These are phyloP conservation scores for Arremon aurantiirostris DNA, from an alignment of 2,797 vertebrate genomes.

Conservation along the genomic window DNA sequence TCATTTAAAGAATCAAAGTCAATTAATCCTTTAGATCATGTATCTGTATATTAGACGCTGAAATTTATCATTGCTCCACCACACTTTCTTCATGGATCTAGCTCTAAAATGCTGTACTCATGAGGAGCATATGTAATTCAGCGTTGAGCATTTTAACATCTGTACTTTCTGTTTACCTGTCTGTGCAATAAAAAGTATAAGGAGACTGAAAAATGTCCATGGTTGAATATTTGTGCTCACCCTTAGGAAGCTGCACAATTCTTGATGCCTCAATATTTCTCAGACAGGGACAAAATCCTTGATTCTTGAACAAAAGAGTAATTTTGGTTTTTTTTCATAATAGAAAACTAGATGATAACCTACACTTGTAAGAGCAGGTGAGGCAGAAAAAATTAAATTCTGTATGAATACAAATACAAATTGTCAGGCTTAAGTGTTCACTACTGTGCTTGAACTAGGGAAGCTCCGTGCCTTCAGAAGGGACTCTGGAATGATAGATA, in stretches of 20 bases:
- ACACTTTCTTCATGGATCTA: neutral
- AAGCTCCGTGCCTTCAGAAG: conserved; percentile 33
- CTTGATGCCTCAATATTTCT: conserved; percentile 30
- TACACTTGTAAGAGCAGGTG: conserved; percentile 39
- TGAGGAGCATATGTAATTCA: neutral
- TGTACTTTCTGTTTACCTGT: neutral
- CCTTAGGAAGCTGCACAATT: neutral
- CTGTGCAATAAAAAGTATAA: conserved; percentile 37
- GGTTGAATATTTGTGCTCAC: neutral
- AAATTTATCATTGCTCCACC: neutral
- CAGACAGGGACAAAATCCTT: conserved; percentile 15
- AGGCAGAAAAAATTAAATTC: conserved; percentile 61
- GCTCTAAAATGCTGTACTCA: neutral
- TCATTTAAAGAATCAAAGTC: neutral
- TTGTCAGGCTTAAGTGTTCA: conserved; percentile 34
- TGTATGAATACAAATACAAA: conserved; percentile 56
- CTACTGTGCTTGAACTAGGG: conserved; percentile 51
- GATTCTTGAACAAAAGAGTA: conserved; percentile 9
- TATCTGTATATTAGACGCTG: neutral
- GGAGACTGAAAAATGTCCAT: conserved; percentile 16
- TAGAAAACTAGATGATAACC: conserved; percentile 27
- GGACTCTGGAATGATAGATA: neutral
- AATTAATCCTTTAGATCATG: neutral
- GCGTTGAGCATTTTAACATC: neutral
- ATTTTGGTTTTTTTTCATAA: conserved; percentile 25